Conservation (phyloP, 2,113 vertebrate species). For the Pteruthius melanotis region DNA sequence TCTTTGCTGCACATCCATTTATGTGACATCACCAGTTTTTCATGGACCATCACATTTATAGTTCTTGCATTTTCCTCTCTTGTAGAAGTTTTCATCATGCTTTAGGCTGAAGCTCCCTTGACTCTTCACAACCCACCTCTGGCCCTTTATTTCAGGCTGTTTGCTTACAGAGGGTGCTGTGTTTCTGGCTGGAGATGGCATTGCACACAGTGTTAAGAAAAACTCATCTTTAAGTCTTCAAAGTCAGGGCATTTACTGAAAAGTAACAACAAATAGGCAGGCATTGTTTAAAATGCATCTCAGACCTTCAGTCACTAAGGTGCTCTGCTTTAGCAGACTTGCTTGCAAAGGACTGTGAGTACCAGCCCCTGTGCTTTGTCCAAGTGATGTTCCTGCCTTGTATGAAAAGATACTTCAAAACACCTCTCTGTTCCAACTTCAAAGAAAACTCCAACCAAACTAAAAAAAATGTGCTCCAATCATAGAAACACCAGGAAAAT, state of each 20-base stretch:
- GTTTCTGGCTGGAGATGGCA: not conserved
- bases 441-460: not conserved
- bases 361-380: not conserved
- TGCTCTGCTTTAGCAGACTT: not conserved
- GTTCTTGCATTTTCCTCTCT: not conserved
- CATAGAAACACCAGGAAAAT: not conserved
- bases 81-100: constrained; percentile 71
- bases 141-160: constrained; percentile 76
- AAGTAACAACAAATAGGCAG: not conserved
- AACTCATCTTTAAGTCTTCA: not conserved
- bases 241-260: not conserved
- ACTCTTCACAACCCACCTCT: constrained; percentile 68
- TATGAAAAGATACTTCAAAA: not conserved
- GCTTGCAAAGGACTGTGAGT: not conserved
- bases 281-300: not conserved
- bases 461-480: not conserved
- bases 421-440: not conserved
- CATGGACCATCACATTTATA: not conserved
- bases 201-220: not conserved
- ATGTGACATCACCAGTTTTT: not conserved
- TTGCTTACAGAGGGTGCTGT: constrained; percentile 74
- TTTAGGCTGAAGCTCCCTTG: constrained; percentile 57
- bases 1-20: not conserved
- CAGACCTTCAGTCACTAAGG: not conserved
- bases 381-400: not conserved